Evolutionary conservation across 2,888 invertebrate species (phyloP).

Genomic region (Byasa hedistus): DNA sequence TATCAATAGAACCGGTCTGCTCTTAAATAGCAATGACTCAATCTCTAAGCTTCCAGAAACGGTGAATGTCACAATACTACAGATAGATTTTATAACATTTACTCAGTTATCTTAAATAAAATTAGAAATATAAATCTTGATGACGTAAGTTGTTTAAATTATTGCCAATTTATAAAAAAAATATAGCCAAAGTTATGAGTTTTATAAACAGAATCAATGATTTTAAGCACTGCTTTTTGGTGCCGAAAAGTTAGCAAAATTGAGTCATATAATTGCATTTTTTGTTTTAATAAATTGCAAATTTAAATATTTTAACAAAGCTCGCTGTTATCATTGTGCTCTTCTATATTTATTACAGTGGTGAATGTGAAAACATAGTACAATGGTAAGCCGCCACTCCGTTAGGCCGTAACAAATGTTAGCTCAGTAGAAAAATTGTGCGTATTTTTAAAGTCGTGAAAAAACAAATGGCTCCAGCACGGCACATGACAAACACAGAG

Average conservation of each 20-base stretch:
- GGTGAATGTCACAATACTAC: neutral
- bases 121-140: no score
- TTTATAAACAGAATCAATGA: no score
- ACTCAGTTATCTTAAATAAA: neutral
- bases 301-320: neutral
- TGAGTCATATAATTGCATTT: neutral
- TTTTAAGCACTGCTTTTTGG: no score
- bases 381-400: constrained; percentile 9
- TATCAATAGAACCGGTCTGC: neutral
- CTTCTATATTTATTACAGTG: neutral
- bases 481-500: constrained; percentile 15
- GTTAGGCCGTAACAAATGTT: constrained; percentile 20
- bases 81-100: neutral
- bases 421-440: constrained; percentile 3
- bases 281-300: neutral
- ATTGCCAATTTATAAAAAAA: no score
- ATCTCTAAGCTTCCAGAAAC: neutral
- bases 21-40: neutral
- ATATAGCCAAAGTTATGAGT: no score
- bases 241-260: neutral
- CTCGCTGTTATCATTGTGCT: neutral
- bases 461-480: constrained; percentile 3
- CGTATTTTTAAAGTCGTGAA: constrained; percentile 12
- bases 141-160: no score
- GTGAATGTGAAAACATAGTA: constrained; percentile 18